phyloP scores from a whole-genome alignment of 2,888 invertebrate species.

The Ornithoptera priamus region DNA sequence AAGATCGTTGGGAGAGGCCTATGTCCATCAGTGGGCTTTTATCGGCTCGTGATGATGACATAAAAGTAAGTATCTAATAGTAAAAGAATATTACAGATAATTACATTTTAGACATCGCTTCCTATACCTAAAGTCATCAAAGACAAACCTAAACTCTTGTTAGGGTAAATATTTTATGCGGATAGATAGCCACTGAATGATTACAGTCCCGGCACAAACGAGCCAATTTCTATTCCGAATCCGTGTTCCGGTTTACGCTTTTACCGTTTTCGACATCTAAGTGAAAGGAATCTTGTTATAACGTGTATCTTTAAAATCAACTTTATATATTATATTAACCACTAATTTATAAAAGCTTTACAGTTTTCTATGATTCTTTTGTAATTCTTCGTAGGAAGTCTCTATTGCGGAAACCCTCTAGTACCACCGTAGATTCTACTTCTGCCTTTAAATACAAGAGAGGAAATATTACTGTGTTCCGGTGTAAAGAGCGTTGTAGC shows the following conservation, averaged over 20 bases:
- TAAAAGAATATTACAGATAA: neutral
- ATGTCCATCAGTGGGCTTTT: too few relatives aligned
- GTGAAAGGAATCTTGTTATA: neutral
- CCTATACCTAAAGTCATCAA: neutral
- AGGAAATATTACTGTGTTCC: too few relatives aligned
- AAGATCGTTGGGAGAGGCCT: too few relatives aligned
- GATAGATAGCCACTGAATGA: conserved; percentile 13
- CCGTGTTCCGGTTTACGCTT: conserved; percentile 11
- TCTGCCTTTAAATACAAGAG: too few relatives aligned
- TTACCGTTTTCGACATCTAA: conserved; percentile 4
- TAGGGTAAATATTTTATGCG: conserved; percentile 18
- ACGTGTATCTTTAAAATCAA: conserved; percentile 6
- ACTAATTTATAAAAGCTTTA: too few relatives aligned
- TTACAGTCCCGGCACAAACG: conserved; percentile 8
- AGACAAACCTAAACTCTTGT: conserved; percentile 5
- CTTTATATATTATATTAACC: too few relatives aligned
- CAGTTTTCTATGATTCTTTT: too few relatives aligned
- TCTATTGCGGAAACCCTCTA: too few relatives aligned
- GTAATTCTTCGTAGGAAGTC: too few relatives aligned
- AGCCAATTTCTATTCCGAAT: conserved; percentile 15
- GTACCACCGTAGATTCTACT: too few relatives aligned
- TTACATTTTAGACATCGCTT: neutral
- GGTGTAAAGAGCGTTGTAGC: too few relatives aligned
- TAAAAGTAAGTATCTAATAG: neutral
- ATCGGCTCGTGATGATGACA: too few relatives aligned